Percentiles rank a stretch among this genome's conserved stretches.
phyloP scores from a whole-genome alignment of 1,140 invertebrate genomes.

The Eubasilissa regina region DNA sequence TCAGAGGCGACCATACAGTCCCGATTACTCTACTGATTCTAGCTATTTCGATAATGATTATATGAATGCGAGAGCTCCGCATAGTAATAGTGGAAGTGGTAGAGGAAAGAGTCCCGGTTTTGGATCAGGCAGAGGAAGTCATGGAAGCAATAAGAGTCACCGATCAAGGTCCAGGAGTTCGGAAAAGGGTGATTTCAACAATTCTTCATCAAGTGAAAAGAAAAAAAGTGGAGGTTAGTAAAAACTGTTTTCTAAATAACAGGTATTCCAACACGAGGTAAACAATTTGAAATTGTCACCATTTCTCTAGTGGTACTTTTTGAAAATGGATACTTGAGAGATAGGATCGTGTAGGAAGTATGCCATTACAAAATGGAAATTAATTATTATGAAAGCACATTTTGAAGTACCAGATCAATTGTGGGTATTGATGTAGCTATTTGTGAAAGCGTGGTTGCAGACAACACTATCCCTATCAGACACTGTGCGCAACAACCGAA shows the following conservation, averaged over 20 bases:
- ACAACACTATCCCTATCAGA: too few species aligned
- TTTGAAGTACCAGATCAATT: too few species aligned
- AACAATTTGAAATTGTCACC: too few species aligned
- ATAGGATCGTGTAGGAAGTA: too few species aligned
- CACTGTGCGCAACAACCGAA: too few species aligned
- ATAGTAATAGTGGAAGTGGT: constrained; percentile 21
- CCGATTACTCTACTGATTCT: constrained; percentile 55
- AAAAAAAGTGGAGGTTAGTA: constrained; percentile 53
- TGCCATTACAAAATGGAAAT: too few species aligned
- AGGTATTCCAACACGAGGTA: too few species aligned
- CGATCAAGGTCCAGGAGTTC: constrained; percentile 55
- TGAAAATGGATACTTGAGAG: too few species aligned
- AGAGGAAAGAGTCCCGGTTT: constrained; percentile 54
- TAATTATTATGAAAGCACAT: too few species aligned
- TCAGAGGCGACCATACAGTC: constrained; percentile 50
- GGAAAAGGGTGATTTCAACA: constrained; percentile 47
- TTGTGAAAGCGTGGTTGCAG: too few species aligned
- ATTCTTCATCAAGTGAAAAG: constrained; percentile 55
- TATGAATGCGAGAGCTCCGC: not conserved
- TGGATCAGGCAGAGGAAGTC: constrained; percentile 45
- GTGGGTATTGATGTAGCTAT: too few species aligned
- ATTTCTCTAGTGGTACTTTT: too few species aligned
- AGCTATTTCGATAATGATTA: constrained; percentile 58
- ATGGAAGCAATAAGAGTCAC: constrained; percentile 52
- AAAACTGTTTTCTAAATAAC: not conserved